These are phyloP conservation scores for Propithecus coquereli DNA, from an alignment of 2,113 vertebrate genomes.

Conservation along the genomic window DNA sequence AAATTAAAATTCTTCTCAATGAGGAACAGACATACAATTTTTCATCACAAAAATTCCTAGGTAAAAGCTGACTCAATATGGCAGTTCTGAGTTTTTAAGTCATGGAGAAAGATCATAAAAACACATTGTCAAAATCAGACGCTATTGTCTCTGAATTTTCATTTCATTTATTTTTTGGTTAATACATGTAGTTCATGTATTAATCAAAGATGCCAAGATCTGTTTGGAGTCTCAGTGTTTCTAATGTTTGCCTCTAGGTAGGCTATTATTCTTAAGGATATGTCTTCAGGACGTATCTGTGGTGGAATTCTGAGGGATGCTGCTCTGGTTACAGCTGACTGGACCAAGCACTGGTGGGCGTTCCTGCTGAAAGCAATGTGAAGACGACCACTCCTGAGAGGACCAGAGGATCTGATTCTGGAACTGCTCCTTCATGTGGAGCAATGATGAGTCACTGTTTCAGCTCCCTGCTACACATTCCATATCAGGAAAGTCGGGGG, in stretches of 20 bases:
- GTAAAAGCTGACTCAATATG: neutral
- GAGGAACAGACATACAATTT: neutral
- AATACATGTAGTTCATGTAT: neutral
- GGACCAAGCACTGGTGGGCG: neutral
- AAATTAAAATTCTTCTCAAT: slow-evolving; percentile 5
- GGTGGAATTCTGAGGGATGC: neutral
- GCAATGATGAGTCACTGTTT: neutral
- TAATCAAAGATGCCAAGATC: neutral
- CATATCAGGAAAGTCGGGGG: neutral
- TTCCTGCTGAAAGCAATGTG: neutral
- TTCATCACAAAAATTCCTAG: neutral
- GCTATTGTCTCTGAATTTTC: neutral
- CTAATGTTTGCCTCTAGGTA: neutral
- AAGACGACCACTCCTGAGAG: neutral
- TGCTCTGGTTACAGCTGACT: neutral
- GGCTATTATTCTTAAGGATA: rapidly evolving
- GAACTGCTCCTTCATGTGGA: neutral
- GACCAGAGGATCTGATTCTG: neutral
- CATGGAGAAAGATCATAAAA: neutral
- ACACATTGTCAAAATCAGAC: neutral
- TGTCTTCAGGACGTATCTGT: neutral
- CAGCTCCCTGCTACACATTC: neutral
- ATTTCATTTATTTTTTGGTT: neutral
- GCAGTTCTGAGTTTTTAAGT: neutral
- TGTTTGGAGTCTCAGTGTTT: neutral